Evolutionary conservation across 2,888 invertebrate genomes (phyloP).

Genomic region (Troglohyphantes excavatus): DNA sequence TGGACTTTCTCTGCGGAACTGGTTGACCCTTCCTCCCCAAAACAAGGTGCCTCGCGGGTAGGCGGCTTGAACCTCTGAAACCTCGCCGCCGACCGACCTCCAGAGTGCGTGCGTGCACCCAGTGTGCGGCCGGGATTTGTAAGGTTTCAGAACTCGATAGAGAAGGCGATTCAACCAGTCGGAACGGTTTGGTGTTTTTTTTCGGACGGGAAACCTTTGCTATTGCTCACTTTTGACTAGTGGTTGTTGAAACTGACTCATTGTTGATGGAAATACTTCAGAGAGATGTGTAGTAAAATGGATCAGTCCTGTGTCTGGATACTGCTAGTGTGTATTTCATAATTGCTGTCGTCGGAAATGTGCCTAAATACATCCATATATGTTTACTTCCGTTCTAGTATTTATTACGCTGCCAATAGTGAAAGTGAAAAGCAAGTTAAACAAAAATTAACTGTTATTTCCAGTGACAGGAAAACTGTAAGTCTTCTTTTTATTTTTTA

Average conservation of each 20-base stretch:
- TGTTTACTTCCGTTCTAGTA: too few species aligned
- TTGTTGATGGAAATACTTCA: too few species aligned
- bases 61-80: slow-evolving; percentile 47
- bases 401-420: too few species aligned
- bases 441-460: too few species aligned
- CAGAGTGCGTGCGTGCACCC: slow-evolving; percentile 19
- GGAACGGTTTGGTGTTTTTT: slow-evolving; percentile 34
- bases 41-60: slow-evolving; percentile 53
- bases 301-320: neutral
- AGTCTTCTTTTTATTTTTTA: too few species aligned
- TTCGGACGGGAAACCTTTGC: slow-evolving; percentile 26
- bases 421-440: too few species aligned
- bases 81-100: slow-evolving; percentile 49
- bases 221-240: neutral
- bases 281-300: neutral
- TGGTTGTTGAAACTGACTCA: neutral
- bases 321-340: too few species aligned
- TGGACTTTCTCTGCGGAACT: too few species aligned
- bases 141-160: slow-evolving; percentile 76
- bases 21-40: neutral
- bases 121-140: slow-evolving; percentile 49
- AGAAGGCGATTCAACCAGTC: slow-evolving; percentile 28
- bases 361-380: too few species aligned
- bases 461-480: too few species aligned
- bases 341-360: too few species aligned